Conservation (phyloP, 2,113 vertebrate species). For the Eupsittula cactorum region DNA sequence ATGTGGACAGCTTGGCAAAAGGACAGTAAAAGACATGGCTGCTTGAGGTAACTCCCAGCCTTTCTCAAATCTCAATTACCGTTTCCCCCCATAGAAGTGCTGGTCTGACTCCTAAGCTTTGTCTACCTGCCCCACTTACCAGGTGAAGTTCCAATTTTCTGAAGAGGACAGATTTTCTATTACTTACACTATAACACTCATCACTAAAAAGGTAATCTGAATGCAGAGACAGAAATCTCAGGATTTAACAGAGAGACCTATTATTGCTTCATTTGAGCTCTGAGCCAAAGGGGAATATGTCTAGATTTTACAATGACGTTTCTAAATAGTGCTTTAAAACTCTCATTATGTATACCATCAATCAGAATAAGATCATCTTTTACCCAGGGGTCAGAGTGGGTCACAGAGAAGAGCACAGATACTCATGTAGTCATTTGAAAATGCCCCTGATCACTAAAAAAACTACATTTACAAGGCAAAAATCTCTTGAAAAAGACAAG, state of each 20-base stretch:
- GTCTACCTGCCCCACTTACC: neutral
- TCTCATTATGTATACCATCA: neutral
- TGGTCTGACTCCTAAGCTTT: neutral
- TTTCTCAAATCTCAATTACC: neutral
- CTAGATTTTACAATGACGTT: neutral
- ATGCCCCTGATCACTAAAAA: neutral
- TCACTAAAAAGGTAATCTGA: neutral
- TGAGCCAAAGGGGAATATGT: neutral
- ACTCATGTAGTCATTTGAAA: neutral
- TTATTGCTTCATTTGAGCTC: slow-evolving; percentile 9
- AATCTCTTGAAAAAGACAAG: neutral
- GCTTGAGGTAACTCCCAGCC: neutral
- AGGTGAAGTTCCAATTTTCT: neutral
- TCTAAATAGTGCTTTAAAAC: neutral
- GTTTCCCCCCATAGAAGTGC: neutral
- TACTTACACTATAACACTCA: neutral
- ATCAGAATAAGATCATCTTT: slow-evolving; percentile 4
- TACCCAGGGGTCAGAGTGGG: neutral
- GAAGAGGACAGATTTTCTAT: neutral
- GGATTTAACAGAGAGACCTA: neutral
- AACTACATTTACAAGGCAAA: neutral
- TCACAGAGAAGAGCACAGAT: neutral
- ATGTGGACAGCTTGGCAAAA: neutral
- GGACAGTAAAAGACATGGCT: neutral
- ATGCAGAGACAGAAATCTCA: neutral